phyloP scores from a whole-genome alignment of 1,140 invertebrate species.

The Lepidurus apus region DNA sequence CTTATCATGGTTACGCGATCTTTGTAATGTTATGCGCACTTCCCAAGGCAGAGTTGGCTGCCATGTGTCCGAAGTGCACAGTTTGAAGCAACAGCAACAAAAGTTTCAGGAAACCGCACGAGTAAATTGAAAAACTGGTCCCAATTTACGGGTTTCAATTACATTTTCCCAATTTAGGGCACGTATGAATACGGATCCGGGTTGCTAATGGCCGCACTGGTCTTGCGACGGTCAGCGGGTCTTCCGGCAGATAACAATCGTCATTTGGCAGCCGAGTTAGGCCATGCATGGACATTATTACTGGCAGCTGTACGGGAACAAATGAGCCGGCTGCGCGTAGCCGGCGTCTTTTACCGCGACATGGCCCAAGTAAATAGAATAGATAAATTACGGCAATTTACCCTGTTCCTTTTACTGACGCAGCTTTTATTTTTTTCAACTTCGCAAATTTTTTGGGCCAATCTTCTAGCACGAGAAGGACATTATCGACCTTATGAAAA shows the following conservation, averaged over 20 bases:
- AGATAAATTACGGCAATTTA: not conserved
- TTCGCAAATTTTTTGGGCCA: not conserved
- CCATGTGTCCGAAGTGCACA: constrained; percentile 63
- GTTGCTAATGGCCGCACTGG: constrained; percentile 64
- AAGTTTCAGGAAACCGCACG: constrained; percentile 69
- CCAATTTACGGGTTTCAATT: constrained; percentile 29
- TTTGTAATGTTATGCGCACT: constrained; percentile 62
- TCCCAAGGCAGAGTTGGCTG: constrained; percentile 66
- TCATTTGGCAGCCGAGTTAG: constrained; percentile 51
- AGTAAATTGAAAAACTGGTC: constrained; percentile 45
- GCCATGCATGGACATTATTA: constrained; percentile 63
- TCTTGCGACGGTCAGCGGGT: constrained; percentile 65
- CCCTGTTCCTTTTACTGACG: not conserved
- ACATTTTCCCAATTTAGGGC: constrained; percentile 49
- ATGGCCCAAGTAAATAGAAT: constrained; percentile 33
- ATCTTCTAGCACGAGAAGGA: constrained; percentile 31
- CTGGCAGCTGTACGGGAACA: constrained; percentile 67
- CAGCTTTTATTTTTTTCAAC: not conserved
- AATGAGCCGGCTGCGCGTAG: constrained; percentile 66
- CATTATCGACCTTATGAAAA: constrained; percentile 28
- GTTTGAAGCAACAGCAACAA: constrained; percentile 67
- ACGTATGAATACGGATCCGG: constrained; percentile 74
- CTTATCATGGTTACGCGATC: constrained; percentile 65
- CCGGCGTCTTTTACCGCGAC: constrained; percentile 61
- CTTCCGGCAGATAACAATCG: constrained; percentile 55